Conservation (phyloP, 2,888 invertebrate genomes). For the Mesoligia furuncula region DNA sequence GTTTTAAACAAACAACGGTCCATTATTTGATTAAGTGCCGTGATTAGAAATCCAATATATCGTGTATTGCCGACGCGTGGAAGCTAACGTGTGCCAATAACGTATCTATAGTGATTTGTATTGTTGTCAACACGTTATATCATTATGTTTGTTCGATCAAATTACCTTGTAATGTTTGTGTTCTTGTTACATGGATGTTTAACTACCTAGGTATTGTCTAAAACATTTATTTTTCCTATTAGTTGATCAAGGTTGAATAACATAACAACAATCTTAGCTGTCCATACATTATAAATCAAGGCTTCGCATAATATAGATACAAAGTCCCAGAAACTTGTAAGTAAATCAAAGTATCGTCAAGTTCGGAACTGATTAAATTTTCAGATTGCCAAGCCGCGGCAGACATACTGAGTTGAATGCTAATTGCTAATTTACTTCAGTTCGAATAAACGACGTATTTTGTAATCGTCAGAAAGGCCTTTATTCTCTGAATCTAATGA, state of each 20-base stretch:
- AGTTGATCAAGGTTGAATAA: not conserved
- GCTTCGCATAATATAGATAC: not conserved
- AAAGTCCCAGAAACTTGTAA: slow-evolving; percentile 22
- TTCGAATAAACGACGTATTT: slow-evolving; percentile 25
- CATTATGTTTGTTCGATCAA: slow-evolving; percentile 4
- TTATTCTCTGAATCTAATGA: slow-evolving; percentile 39
- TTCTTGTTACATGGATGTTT: not conserved
- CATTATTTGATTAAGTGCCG: slow-evolving; percentile 49
- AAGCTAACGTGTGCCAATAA: slow-evolving; percentile 24
- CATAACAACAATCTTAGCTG: slow-evolving; percentile 1
- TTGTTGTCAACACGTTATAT: slow-evolving; percentile 17
- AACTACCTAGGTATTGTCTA: not conserved
- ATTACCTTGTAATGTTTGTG: not conserved
- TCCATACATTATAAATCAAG: slow-evolving; percentile 24
- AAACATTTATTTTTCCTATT: not conserved
- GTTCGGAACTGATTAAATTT: slow-evolving; percentile 55
- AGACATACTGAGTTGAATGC: slow-evolving; percentile 38
- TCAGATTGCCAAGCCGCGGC: slow-evolving; percentile 30
- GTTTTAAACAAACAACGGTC: slow-evolving; percentile 46
- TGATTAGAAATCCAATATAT: slow-evolving; percentile 50
- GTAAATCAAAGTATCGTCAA: slow-evolving; percentile 25
- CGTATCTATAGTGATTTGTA: slow-evolving; percentile 30
- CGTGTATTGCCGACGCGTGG: slow-evolving; percentile 16
- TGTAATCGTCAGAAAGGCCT: slow-evolving; percentile 33
- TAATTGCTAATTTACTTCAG: slow-evolving; percentile 44